Conservation (phyloP, 2,113 vertebrate species). For the Rhynchomys soricoides region DNA sequence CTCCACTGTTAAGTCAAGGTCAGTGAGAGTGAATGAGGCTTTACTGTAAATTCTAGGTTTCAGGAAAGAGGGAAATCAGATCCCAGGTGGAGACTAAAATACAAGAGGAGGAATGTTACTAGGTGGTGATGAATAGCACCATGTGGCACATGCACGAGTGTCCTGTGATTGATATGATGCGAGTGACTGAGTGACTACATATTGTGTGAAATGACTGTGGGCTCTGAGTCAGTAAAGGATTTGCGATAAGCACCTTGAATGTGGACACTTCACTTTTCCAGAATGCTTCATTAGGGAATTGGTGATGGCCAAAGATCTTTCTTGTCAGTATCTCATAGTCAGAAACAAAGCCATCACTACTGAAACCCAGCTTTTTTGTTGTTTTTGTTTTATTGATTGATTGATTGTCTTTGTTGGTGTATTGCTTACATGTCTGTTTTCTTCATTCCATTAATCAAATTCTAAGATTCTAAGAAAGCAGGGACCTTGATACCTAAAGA, state of each 20-base stretch:
- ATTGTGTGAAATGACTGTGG: background rate
- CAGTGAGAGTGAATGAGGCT: background rate
- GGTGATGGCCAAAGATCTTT: background rate
- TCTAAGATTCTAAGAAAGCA: background rate
- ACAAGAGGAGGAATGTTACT: background rate
- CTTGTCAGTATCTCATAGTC: background rate
- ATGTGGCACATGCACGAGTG: background rate
- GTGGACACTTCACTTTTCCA: background rate
- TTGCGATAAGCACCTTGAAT: background rate
- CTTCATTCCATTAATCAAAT: background rate
- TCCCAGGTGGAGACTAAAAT: background rate
- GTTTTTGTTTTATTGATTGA: background rate
- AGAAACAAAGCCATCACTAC: background rate
- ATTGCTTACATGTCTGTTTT: constrained; percentile 13
- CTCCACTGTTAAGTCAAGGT: background rate
- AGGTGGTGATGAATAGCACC: background rate
- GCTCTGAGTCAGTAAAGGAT: background rate
- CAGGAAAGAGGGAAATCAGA: constrained; percentile 7
- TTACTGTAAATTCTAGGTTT: background rate
- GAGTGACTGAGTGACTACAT: background rate
- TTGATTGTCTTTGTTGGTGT: background rate
- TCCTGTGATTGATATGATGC: background rate
- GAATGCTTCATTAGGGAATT: background rate
- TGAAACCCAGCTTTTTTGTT: background rate
- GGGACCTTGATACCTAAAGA: background rate